A percentile compares a stretch with the other conserved stretches of the same genome.
Conservation (phyloP, 2,113 vertebrate genomes). For the Eulemur macaco region DNA sequence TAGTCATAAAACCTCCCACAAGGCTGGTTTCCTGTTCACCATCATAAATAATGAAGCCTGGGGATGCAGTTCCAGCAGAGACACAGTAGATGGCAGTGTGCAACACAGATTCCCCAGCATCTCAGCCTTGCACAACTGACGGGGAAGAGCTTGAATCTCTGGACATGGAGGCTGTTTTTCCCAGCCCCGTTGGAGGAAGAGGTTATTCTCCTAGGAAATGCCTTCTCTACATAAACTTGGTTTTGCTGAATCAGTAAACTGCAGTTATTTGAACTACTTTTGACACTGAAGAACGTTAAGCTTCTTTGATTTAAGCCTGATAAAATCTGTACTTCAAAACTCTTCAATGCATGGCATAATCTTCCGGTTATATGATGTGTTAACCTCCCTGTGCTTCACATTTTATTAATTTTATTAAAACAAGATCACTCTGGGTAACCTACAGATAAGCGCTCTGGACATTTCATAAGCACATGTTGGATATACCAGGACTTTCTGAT, state of each 20-base stretch:
- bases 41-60: not conserved
- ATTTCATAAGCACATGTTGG: not conserved
- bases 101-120: conserved; percentile 61
- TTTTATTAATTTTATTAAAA: conserved; percentile 34
- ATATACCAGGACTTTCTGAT: not conserved
- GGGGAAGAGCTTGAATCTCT: not conserved
- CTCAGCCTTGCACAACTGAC: not conserved
- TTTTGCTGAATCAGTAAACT: conserved; percentile 72
- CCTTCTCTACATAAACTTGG: conserved; percentile 28
- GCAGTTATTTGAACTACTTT: not conserved
- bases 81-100: conserved; percentile 86
- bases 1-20: not conserved
- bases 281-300: not conserved
- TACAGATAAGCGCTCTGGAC: not conserved
- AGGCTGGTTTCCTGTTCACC: conserved; percentile 37
- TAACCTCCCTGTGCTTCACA: not conserved
- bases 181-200: not conserved
- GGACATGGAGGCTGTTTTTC: not conserved
- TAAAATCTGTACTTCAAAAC: conserved; percentile 22
- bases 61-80: conserved; percentile 65
- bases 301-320: conserved; percentile 48
- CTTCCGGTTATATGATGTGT: not conserved
- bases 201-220: not conserved
- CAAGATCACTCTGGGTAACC: not conserved
- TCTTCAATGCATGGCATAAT: not conserved